A percentile compares a stretch with the other conserved stretches of the same genome.
Evolutionary conservation across 2,113 vertebrate species (phyloP).

Genomic region (Odobenus rosmarus): DNA sequence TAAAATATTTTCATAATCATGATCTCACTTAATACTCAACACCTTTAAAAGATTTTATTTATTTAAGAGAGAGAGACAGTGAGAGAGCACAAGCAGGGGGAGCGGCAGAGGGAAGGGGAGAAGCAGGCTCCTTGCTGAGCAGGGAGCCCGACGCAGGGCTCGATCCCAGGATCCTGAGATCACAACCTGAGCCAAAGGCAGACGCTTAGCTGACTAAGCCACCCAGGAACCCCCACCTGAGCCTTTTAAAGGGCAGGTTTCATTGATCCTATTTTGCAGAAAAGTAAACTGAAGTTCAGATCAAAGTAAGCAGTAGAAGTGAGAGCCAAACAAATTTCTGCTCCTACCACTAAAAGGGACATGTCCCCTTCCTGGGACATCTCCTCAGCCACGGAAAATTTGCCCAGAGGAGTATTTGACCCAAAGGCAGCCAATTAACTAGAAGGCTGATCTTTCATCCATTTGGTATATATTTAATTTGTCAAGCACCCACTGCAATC

Average conservation of each 20-base stretch:
- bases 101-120: too few relatives aligned
- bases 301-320: background rate
- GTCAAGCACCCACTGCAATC: background rate
- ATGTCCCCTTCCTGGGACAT: background rate
- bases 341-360: background rate
- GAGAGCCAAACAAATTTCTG: constrained; percentile 9
- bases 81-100: too few relatives aligned
- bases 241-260: background rate
- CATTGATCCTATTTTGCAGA: constrained; percentile 21
- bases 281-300: constrained; percentile 47
- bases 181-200: background rate
- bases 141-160: background rate
- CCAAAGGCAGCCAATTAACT: background rate
- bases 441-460: background rate
- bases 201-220: background rate
- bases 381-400: background rate
- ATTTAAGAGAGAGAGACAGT: background rate
- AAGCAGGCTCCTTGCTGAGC: background rate
- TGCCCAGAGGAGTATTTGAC: background rate
- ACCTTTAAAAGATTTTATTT: background rate
- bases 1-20: background rate
- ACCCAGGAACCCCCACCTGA: background rate
- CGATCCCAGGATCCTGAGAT: background rate
- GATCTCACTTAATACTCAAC: background rate
- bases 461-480: background rate